phyloP scores from a whole-genome alignment of 1,140 invertebrate genomes.

The Brachionus paranguensis region DNA sequence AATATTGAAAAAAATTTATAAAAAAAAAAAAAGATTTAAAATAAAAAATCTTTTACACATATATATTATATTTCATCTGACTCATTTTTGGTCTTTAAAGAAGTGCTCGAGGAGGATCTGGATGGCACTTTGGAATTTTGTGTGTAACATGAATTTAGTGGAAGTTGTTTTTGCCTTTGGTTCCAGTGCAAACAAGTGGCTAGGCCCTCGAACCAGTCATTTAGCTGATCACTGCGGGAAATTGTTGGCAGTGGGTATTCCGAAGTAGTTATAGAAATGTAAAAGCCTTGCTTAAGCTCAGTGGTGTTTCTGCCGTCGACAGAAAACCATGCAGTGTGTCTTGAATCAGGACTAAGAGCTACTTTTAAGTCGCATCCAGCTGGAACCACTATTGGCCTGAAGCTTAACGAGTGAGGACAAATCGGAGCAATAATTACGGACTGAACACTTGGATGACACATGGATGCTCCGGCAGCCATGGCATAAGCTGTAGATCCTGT shows the following conservation, averaged over 20 bases:
- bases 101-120: background rate
- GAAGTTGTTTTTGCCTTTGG: conserved; percentile 35
- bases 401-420: conserved; percentile 89
- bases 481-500: conserved; percentile 95
- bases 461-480: conserved; percentile 62
- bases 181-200: conserved; percentile 39
- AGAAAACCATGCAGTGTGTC: conserved; percentile 36
- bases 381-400: conserved; percentile 90
- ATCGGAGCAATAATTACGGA: conserved; percentile 96
- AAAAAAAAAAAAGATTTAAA: background rate
- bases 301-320: conserved; percentile 31
- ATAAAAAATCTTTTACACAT: background rate
- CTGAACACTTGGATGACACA: conserved; percentile 83
- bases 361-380: conserved; percentile 72
- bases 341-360: conserved; percentile 7
- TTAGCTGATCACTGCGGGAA: conserved; percentile 1
- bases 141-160: conserved; percentile 29
- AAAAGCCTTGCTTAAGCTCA: conserved; percentile 34
- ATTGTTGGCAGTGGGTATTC: conserved; percentile 36
- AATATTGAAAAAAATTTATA: background rate
- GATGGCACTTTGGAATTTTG: conserved; percentile 12
- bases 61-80: background rate
- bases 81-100: background rate
- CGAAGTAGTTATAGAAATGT: conserved; percentile 31
- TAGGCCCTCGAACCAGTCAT: conserved; percentile 35